Evolutionary conservation across 2,113 vertebrate genomes (phyloP).

Genomic region (Onychostruthus taczanowskii): DNA sequence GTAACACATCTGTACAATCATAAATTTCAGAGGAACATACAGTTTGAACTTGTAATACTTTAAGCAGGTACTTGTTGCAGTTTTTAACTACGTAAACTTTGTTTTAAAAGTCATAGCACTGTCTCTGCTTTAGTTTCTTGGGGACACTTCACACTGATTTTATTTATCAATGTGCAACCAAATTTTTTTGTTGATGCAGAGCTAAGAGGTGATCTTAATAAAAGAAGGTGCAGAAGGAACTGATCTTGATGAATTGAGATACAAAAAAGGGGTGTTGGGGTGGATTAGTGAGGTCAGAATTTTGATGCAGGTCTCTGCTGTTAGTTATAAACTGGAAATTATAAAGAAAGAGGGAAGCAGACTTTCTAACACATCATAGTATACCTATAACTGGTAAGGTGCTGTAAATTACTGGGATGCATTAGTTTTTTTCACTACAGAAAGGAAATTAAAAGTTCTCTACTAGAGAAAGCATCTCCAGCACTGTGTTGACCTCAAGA

Average conservation of each 20-base stretch:
- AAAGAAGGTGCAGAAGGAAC: not conserved
- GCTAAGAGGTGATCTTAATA: not conserved
- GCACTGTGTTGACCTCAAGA: fast-evolving
- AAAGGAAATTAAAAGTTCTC: not conserved
- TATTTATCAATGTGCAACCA: not conserved
- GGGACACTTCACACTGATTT: not conserved
- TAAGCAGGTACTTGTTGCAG: not conserved
- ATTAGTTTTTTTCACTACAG: not conserved
- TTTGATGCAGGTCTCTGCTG: not conserved
- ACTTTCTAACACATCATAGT: not conserved
- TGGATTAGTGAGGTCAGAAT: not conserved
- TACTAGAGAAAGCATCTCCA: not conserved
- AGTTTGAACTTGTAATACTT: not conserved
- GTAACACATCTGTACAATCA: not conserved
- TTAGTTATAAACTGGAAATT: not conserved
- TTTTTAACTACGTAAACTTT: not conserved
- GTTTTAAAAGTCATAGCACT: not conserved
- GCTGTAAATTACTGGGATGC: not conserved
- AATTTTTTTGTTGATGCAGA: not conserved
- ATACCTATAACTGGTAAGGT: not conserved
- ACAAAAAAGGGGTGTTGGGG: fast-evolving
- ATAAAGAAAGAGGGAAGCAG: not conserved
- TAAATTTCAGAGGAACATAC: not conserved
- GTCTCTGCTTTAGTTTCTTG: not conserved
- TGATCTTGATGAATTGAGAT: not conserved